Base-by-base conservation (phyloP, 2,797 vertebrate species). In the Poeciliopsis turneri region DNA sequence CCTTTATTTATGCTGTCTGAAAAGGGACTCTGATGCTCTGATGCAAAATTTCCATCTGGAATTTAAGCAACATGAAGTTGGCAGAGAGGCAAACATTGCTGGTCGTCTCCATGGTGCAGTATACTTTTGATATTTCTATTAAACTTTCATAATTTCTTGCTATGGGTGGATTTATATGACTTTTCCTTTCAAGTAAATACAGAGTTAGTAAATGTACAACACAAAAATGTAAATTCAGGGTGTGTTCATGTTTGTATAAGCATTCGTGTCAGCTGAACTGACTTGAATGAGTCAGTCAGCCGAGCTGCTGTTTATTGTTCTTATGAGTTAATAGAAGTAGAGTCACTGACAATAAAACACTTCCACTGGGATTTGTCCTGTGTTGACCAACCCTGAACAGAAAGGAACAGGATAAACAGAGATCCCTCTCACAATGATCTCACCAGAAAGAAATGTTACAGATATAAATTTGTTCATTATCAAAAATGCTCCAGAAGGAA, bases 371-470 rank as follows among this genome's bases (percentile, higher is more conserved):
- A 80, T 30, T 69, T 15, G 7, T n/a, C 49, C 47, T 66, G 64
- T 2, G 16, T 59, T 41, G 73, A 28, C 72, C 39, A 59, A 83
- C 69, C 72, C 74, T 57, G 71, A 72, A 76, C 66, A 81, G 53
- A 87, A 83, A 77, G 53, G 4, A 79, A 7, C 41, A 70, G 64
- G 28, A 47, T 30, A 16, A 77, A 86, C 75, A 78, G 30, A 86
- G 25, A 51, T 88, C 76, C 72, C 45, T 82, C 74, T 80, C 51
- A 36, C 39, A 23, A 85, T 93, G 90, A 90, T 83, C 80, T 92
- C 84, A 88, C 74, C 10, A 45, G 83, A 86, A 89, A 89, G 82
- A 23, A 43, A 71, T 10, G 10, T 41, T 88, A 82, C 76, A 83
- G 71, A 79, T 82, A 61, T 59, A 61, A 77, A 88, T 82, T 86